Conservation (phyloP, 2,888 invertebrate genomes). For the Laspeyria flexula region DNA sequence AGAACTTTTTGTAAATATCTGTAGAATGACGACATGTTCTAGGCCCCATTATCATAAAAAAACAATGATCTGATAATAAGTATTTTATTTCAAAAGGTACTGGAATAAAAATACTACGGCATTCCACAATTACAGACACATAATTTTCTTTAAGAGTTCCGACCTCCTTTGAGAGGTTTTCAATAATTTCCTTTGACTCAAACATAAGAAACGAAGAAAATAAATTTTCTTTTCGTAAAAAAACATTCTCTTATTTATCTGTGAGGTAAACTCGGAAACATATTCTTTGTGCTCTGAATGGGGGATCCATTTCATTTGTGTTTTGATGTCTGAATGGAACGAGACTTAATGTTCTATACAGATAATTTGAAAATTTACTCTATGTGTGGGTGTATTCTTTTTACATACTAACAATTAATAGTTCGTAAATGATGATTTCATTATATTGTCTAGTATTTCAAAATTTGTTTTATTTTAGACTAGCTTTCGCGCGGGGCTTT, state of each 20-base stretch:
- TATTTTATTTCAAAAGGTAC: constrained; percentile 3
- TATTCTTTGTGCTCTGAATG: constrained; percentile 2
- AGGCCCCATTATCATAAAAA: neutral
- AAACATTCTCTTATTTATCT: constrained; percentile 4
- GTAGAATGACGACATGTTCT: neutral
- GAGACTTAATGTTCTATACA: neutral
- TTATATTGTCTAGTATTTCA: no score
- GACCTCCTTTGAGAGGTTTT: constrained; percentile 4
- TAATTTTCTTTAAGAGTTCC: constrained; percentile 12
- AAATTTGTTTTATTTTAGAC: no score
- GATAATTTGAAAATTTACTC: neutral
- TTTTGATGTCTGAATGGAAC: neutral
- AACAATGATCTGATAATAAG: neutral
- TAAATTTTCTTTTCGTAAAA: constrained; percentile 1
- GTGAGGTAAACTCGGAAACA: neutral
- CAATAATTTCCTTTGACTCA: constrained; percentile 14
- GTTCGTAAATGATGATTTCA: no score
- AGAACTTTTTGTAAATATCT: no score
- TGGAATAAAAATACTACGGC: neutral
- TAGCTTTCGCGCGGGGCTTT: no score
- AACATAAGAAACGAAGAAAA: constrained; percentile 6
- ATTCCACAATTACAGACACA: constrained; percentile 9
- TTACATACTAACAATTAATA: no score
- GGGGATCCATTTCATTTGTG: neutral
- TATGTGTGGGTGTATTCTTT: no score